phyloP scores from a whole-genome alignment of 2,113 vertebrate species.

The Anarhynchus alexandrinus region DNA sequence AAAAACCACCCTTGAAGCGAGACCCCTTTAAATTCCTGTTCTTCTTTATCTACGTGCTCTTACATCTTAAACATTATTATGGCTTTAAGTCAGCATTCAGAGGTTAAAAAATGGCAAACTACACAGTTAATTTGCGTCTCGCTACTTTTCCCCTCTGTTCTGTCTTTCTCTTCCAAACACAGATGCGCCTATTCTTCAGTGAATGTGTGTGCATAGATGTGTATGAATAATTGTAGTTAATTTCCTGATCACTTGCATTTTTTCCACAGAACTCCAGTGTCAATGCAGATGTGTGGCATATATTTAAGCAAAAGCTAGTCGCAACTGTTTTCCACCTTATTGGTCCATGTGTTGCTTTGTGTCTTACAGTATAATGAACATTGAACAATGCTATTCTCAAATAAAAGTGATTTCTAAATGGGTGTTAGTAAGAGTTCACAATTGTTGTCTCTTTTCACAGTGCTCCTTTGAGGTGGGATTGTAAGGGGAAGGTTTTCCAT shows the following conservation, averaged over 20 bases:
- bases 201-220: background rate
- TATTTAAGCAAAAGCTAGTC: background rate
- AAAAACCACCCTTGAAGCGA: rapidly evolving
- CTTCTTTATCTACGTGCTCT: background rate
- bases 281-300: background rate
- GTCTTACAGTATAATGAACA: background rate
- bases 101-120: background rate
- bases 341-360: background rate
- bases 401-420: background rate
- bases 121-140: background rate
- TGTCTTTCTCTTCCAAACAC: background rate
- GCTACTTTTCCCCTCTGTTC: background rate
- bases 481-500: background rate
- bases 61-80: background rate
- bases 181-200: background rate
- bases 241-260: background rate
- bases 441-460: background rate
- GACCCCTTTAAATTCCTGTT: background rate
- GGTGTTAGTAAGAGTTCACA: background rate
- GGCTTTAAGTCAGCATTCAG: background rate
- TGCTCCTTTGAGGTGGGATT: background rate
- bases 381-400: background rate
- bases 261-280: background rate
- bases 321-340: background rate
- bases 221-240: background rate